phyloP scores from a whole-genome alignment of 1,140 invertebrate genomes.

The Arion vulgaris region DNA sequence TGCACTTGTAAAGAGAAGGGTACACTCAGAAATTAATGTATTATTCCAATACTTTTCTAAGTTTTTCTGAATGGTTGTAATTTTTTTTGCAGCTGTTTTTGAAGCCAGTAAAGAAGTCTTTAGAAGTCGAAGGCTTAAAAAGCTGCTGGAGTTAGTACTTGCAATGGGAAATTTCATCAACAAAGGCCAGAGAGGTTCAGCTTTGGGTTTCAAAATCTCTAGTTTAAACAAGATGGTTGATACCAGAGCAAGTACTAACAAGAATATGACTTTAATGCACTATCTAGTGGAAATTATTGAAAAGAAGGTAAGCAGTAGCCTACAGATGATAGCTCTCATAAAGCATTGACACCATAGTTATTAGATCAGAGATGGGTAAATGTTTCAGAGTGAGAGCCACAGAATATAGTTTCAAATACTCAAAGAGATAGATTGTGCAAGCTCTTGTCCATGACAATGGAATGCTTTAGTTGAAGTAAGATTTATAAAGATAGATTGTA shows the following conservation, averaged over 20 bases:
- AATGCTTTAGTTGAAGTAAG: too few species aligned
- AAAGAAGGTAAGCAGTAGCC: constrained; percentile 82
- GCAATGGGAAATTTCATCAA: constrained; percentile 94
- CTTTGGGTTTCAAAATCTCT: constrained; percentile 87
- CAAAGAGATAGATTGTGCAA: too few species aligned
- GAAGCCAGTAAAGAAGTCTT: constrained; percentile 91
- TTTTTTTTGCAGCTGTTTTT: constrained; percentile 80
- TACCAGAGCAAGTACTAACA: constrained; percentile 92
- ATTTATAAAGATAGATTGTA: too few species aligned
- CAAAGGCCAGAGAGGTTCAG: constrained; percentile 93
- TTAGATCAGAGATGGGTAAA: too few species aligned
- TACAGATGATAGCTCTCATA: too few species aligned
- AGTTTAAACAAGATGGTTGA: constrained; percentile 93
- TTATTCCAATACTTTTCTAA: too few species aligned
- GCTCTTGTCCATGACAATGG: too few species aligned
- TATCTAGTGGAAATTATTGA: constrained; percentile 93
- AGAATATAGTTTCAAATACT: too few species aligned
- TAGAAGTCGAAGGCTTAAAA: constrained; percentile 80
- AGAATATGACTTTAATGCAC: constrained; percentile 95
- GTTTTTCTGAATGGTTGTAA: neutral
- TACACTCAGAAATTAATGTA: too few species aligned
- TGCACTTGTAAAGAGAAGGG: too few species aligned
- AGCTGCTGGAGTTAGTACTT: constrained; percentile 91
- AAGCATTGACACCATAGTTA: too few species aligned
- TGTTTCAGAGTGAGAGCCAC: too few species aligned